phyloP scores from a whole-genome alignment of 2,888 invertebrate species.

The Caenorhabditis plicata region DNA sequence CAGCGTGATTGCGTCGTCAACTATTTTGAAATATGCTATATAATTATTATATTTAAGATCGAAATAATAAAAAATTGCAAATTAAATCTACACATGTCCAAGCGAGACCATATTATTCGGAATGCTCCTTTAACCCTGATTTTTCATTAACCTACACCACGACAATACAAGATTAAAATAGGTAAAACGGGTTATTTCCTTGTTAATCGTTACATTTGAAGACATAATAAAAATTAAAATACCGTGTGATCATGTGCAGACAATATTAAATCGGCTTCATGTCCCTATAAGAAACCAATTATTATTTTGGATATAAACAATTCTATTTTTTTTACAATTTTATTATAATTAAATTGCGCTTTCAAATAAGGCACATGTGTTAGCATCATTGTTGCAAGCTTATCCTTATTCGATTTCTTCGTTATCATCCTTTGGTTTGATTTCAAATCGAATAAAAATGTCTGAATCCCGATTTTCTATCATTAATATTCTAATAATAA shows the following conservation, averaged over 20 bases:
- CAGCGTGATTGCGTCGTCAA: no score
- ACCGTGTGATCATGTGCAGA: conserved; percentile 69
- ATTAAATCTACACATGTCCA: no score
- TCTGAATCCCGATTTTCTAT: no score
- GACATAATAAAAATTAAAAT: no score
- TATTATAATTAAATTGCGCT: conserved; percentile 12
- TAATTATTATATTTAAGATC: no score
- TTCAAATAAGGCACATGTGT: conserved; percentile 27
- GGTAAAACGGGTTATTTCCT: neutral
- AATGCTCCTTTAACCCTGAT: no score
- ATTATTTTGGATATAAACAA: neutral
- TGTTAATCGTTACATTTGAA: neutral
- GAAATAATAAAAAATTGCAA: no score
- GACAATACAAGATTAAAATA: conserved; percentile 1
- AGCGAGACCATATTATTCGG: no score
- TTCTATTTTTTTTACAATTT: conserved; percentile 7
- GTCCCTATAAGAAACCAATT: conserved; percentile 5
- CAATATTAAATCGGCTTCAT: conserved; percentile 64
- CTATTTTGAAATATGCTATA: no score
- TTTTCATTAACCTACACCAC: no score
- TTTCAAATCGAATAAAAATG: conserved; percentile 5
- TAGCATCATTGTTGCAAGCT: conserved; percentile 12
- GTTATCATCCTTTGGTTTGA: conserved; percentile 14
- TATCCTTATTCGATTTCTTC: neutral
- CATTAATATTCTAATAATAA: no score